Conservation (phyloP, 2,888 invertebrate genomes). For the Lapara coniferarum region DNA sequence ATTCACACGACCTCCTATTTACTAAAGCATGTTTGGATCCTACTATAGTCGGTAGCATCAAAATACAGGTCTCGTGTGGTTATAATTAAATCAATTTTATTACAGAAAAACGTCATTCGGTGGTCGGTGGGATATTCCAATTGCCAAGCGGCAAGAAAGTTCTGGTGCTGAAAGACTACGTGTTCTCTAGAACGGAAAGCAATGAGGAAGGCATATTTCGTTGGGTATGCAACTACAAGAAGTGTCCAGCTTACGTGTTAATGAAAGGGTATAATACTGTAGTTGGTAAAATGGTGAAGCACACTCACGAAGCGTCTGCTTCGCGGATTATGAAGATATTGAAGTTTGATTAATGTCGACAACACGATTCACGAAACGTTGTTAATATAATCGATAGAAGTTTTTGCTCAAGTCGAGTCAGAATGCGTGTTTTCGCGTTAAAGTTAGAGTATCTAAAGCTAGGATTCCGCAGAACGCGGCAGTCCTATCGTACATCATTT, state of each 20-base stretch:
- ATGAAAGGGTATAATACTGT: conserved; percentile 23
- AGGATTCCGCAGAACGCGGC: too few relatives aligned
- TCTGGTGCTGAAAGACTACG: conserved; percentile 25
- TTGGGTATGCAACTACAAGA: conserved; percentile 21
- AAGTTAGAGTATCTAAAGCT: too few relatives aligned
- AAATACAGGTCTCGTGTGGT: neutral
- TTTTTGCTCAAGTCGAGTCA: neutral
- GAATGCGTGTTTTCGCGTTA: too few relatives aligned
- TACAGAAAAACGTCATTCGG: neutral
- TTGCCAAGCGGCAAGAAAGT: conserved; percentile 26
- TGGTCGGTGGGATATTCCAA: conserved; percentile 29
- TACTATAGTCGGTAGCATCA: neutral
- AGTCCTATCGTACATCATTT: too few relatives aligned
- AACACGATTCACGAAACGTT: too few relatives aligned
- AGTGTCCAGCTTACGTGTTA: conserved; percentile 21
- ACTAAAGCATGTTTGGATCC: too few relatives aligned
- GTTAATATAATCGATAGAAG: neutral
- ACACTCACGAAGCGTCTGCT: conserved; percentile 23
- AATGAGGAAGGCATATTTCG: conserved; percentile 1
- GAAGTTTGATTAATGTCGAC: neutral
- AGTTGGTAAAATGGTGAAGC: conserved; percentile 11
- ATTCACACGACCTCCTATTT: too few relatives aligned
- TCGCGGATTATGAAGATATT: conserved; percentile 20
- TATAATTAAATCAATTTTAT: neutral
- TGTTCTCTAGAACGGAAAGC: neutral